Conservation (phyloP, 2,113 vertebrate genomes). For the Litocranius walleri region DNA sequence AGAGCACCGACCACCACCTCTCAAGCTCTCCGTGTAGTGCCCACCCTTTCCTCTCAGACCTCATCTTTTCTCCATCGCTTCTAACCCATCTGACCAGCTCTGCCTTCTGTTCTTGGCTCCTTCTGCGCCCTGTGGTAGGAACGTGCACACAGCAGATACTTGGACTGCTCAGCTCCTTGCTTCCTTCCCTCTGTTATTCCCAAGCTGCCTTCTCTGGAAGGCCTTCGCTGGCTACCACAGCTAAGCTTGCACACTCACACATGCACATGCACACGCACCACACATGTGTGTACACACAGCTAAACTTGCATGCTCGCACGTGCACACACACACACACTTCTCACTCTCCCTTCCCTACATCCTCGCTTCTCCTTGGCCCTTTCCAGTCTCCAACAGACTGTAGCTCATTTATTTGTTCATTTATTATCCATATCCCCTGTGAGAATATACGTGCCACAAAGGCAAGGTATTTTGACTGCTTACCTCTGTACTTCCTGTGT, state of each 20-base stretch:
- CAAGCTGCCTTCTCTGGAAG: not conserved
- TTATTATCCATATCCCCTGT: not conserved
- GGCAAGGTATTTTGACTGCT: not conserved
- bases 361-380: not conserved
- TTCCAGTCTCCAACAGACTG: not conserved
- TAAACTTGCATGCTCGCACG: accelerated
- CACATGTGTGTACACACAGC: accelerated
- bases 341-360: not conserved
- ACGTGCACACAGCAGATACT: not conserved
- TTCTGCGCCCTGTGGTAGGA: not conserved
- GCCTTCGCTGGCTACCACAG: not conserved
- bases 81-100: not conserved
- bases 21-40: accelerated
- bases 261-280: accelerated
- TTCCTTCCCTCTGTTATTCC: not conserved
- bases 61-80: not conserved
- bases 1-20: too few species aligned
- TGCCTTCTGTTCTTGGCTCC: accelerated
- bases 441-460: not conserved
- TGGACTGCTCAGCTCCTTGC: not conserved
- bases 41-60: not conserved
- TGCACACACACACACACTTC: not conserved
- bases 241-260: not conserved
- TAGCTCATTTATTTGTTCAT: not conserved
- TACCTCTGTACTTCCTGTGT: not conserved